Conservation (phyloP, 2,113 vertebrate genomes). For the Mormoops blainvillei region DNA sequence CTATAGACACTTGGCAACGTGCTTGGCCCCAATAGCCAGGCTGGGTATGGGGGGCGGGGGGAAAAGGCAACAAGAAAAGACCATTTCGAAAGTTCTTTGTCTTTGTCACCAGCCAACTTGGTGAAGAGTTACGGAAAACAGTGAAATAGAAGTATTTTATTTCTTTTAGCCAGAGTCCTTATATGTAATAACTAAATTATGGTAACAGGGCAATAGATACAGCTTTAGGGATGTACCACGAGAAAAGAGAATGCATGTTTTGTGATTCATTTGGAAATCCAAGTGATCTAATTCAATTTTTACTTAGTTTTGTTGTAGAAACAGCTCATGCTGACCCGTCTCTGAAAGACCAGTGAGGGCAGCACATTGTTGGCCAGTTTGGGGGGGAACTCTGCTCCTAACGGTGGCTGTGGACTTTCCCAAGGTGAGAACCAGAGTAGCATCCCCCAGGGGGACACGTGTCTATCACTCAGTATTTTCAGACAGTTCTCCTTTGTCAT, state of each 20-base stretch:
- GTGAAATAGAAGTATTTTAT: slow-evolving; percentile 49
- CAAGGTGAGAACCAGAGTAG: neutral
- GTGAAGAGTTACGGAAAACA: slow-evolving; percentile 60
- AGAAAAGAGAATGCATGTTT: neutral
- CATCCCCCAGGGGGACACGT: rapidly evolving
- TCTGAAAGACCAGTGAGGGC: neutral
- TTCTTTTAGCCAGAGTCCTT: slow-evolving; percentile 37
- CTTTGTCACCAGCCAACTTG: slow-evolving; percentile 58
- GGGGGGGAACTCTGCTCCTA: neutral
- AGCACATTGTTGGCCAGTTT: rapidly evolving
- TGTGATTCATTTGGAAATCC: neutral
- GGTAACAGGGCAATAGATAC: neutral
- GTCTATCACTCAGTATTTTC: neutral
- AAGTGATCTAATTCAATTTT: slow-evolving; percentile 29
- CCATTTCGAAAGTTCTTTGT: slow-evolving; percentile 41
- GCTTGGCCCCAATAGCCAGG: slow-evolving; percentile 26
- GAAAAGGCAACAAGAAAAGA: slow-evolving; percentile 34
- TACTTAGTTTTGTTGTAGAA: slow-evolving; percentile 39
- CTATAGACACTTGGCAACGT: neutral
- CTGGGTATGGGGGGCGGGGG: neutral
- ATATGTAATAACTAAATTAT: slow-evolving; percentile 39
- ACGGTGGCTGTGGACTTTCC: too few relatives aligned
- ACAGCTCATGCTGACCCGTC: neutral
- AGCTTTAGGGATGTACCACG: neutral
- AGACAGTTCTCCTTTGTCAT: neutral